phyloP scores from a whole-genome alignment of 2,797 vertebrate species.

The Heteromormyrus szaboi region DNA sequence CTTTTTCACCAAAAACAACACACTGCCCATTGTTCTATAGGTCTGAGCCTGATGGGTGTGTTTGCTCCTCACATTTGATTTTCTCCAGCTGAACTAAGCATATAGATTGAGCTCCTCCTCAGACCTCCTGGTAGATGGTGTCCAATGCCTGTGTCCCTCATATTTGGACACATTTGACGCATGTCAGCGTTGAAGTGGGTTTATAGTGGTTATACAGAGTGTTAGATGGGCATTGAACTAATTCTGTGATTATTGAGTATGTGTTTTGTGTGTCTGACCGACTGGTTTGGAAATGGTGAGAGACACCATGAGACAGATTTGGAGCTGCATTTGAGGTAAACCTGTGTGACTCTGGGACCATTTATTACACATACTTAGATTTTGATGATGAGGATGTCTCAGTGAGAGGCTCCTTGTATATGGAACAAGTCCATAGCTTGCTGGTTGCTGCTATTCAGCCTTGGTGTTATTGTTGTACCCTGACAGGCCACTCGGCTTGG shows the following conservation, averaged over 20 bases:
- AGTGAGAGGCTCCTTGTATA: background rate
- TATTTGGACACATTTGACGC: background rate
- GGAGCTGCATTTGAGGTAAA: background rate
- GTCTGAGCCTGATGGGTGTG: constrained; percentile 65
- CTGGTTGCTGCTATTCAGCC: background rate
- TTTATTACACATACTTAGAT: background rate
- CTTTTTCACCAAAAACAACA: constrained; percentile 19
- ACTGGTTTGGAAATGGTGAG: background rate
- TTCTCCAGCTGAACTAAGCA: background rate
- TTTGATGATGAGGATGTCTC: background rate
- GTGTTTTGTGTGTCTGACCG: background rate
- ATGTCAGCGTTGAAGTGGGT: background rate
- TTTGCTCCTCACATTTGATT: constrained; percentile 32
- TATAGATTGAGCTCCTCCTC: background rate
- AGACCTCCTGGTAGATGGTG: background rate
- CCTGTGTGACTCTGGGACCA: background rate
- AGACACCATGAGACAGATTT: background rate
- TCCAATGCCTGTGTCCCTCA: background rate
- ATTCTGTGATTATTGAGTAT: constrained; percentile 32
- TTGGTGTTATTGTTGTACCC: background rate
- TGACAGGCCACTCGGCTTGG: background rate
- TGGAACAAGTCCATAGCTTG: background rate
- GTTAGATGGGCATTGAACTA: background rate
- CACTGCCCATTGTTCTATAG: constrained; percentile 57
- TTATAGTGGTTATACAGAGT: constrained; percentile 33